phyloP scores from a whole-genome alignment of 1,140 invertebrate genomes.

The Nasonia longicornis region DNA sequence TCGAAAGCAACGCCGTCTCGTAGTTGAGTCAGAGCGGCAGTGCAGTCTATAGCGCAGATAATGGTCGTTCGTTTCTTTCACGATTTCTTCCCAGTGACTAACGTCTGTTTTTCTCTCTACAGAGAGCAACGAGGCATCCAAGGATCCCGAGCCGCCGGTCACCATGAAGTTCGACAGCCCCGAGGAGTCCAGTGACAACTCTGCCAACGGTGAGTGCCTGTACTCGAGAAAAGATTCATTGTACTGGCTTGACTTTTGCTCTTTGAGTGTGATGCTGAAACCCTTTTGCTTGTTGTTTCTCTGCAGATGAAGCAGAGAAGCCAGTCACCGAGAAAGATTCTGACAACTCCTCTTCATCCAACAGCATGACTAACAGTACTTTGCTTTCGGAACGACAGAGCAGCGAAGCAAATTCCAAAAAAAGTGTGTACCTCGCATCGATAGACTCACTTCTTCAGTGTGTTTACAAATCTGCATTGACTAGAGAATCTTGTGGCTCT shows the following conservation, averaged over 20 bases:
- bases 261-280: no score
- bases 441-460: no score
- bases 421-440: neutral
- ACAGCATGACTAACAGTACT: slow-evolving; percentile 1
- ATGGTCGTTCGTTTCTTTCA: neutral
- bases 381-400: neutral
- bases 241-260: neutral
- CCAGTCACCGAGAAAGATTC: slow-evolving; percentile 51
- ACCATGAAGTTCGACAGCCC: slow-evolving; percentile 62
- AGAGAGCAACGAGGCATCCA: slow-evolving; percentile 57
- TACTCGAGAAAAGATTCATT: neutral
- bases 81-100: neutral
- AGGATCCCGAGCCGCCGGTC: slow-evolving; percentile 53
- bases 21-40: neutral
- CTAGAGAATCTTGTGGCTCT: no score
- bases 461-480: no score
- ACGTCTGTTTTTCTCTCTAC: slow-evolving; percentile 50
- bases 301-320: slow-evolving; percentile 50
- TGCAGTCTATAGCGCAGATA: neutral
- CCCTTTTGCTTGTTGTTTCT: slow-evolving; percentile 6
- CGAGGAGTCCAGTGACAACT: slow-evolving; percentile 59
- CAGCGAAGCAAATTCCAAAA: neutral
- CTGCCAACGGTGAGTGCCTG: slow-evolving; percentile 54
- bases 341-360: slow-evolving; percentile 49
- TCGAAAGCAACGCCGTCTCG: neutral